Conservation (phyloP, 2,888 invertebrate species). For the Idaea aversata region DNA sequence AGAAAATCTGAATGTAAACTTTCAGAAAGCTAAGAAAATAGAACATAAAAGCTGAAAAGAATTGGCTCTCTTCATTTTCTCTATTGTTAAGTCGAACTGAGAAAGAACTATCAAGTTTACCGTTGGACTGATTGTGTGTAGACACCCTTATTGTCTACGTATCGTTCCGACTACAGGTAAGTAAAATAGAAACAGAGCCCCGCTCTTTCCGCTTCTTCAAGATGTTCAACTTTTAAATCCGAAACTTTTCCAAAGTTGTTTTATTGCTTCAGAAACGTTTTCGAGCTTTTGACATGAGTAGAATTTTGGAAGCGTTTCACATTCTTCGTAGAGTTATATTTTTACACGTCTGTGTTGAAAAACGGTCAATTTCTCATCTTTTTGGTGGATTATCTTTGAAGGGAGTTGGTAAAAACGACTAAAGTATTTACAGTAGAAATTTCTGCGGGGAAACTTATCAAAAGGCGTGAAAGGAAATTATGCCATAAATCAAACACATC, state of each 20-base stretch:
- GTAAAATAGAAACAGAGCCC: constrained; percentile 66
- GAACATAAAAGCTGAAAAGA: constrained; percentile 70
- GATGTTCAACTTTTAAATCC: constrained; percentile 68
- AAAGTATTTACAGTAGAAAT: constrained; percentile 39
- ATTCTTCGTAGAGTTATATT: constrained; percentile 25
- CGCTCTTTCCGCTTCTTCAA: constrained; percentile 52
- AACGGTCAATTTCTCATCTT: constrained; percentile 25
- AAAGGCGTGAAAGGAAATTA: constrained; percentile 63
- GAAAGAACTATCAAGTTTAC: constrained; percentile 74
- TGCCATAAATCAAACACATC: constrained; percentile 67
- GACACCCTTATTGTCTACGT: constrained; percentile 72
- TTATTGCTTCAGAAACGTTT: constrained; percentile 46
- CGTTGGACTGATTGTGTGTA: constrained; percentile 71
- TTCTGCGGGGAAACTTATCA: constrained; percentile 47
- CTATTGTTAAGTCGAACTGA: constrained; percentile 76
- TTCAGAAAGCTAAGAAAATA: constrained; percentile 67
- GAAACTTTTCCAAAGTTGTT: constrained; percentile 52
- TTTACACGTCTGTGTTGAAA: constrained; percentile 27
- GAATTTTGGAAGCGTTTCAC: constrained; percentile 38
- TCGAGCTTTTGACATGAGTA: constrained; percentile 43
- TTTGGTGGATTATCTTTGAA: constrained; percentile 22
- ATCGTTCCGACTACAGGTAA: constrained; percentile 52
- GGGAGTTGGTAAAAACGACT: constrained; percentile 34
- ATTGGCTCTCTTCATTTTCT: constrained; percentile 76
- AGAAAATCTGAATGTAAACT: constrained; percentile 68